Evolutionary conservation across 2,113 vertebrate species (phyloP), one percentile per base, ranked within the genome.

Genomic region (Gymnarchus niloticus): DNA sequence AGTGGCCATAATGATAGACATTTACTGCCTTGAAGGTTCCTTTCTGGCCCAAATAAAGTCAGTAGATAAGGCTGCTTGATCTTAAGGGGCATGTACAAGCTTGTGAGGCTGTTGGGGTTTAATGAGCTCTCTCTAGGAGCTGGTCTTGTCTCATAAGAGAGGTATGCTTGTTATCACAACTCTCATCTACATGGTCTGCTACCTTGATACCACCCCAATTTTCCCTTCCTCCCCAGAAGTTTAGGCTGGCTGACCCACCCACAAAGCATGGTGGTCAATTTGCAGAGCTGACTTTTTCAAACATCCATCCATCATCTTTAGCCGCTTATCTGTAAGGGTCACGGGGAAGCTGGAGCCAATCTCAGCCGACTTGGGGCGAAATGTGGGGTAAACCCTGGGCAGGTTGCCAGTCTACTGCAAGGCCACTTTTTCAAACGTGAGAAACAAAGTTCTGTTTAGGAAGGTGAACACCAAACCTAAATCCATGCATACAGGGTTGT

Each of bases 121-220:
- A 81, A 77, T 65, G 49, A 73, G 48, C 81, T 85, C 49, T 49
- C 48, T 48, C 46, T 83, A 4, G 51, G 85, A 49, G 81, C 81
- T 33, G 77, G 85, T 82, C 86, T 83, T 81, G 86, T 88, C 87
- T 89, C 86, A 87, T 85, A 87, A 73, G 28, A 78, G 81, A 52
- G 89, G 88, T 88, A 87, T 90, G 85, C 73, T 41, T 21, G 80
- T 90, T 86, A 86, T 90, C 87, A 14, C 25, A 81, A 25, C 84
- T 84, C 78, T 84, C 85, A 84, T 87, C 84, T 65, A 76, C 86
- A 83, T 25, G 86, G 81, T 87, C 28, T 85, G 81, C 81, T 46
- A 82, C 51, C 51, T 56, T 48, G 69, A 73, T 73, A 73, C 33
- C 33, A 19, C 65, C 25, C 65, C 17, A 73, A 37, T 73, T 48